These are phyloP conservation scores for Rutilus rutilus DNA, from an alignment of 2,113 vertebrate genomes.

Conservation along the genomic window DNA sequence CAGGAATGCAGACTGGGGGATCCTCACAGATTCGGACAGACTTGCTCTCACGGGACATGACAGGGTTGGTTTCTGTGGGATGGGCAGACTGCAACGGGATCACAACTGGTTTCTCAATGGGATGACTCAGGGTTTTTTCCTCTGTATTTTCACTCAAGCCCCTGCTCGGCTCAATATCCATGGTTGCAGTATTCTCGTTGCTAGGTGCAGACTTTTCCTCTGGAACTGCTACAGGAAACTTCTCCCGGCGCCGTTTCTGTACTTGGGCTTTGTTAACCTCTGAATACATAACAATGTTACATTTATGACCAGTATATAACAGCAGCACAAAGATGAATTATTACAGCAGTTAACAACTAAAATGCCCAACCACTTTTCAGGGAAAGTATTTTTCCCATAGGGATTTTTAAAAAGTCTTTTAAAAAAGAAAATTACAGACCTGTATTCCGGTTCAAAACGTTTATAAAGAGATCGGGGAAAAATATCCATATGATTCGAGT, in stretches of 20 bases:
- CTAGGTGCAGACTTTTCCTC: constrained; percentile 43
- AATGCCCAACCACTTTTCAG: neutral
- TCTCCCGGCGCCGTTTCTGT: constrained; percentile 82
- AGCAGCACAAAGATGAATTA: neutral
- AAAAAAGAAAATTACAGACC: no score
- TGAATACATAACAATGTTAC: constrained; percentile 53
- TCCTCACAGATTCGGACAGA: constrained; percentile 76
- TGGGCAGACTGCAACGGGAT: constrained; percentile 45
- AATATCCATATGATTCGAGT: no score
- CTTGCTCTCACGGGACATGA: constrained; percentile 68
- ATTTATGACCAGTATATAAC: neutral
- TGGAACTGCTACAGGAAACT: constrained; percentile 71
- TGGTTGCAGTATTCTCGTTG: neutral
- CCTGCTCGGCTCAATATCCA: constrained; percentile 28
- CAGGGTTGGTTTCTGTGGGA: constrained; percentile 44
- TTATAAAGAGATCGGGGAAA: no score
- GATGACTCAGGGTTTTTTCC: neutral
- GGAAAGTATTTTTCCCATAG: neutral
- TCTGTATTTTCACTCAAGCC: constrained; percentile 31
- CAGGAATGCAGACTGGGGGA: constrained; percentile 34
- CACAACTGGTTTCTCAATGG: constrained; percentile 43
- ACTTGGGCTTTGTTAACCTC: constrained; percentile 72
- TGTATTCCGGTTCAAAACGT: no score
- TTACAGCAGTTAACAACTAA: neutral
- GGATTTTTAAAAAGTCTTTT: neutral